Base-by-base conservation (phyloP, 2,113 vertebrate species). In the Istiophorus platypterus region DNA sequence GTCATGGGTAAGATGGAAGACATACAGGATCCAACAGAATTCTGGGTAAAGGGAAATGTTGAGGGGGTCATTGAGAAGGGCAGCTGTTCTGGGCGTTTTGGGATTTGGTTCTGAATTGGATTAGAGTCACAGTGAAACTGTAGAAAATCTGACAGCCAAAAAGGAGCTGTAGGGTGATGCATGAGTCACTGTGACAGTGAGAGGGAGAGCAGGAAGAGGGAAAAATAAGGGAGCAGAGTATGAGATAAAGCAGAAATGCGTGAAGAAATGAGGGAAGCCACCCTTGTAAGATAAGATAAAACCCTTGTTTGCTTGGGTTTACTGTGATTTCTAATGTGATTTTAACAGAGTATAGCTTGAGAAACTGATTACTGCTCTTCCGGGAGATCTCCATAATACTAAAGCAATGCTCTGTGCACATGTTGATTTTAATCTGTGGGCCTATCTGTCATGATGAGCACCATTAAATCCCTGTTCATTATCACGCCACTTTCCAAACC, bases 91-190 rank as follows among this genome's bases (percentile, higher is more conserved):
- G 82, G 80, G 83, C 68, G 24, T 90, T 93, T 91, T 84, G 88
- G 88, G 89, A 89, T 88, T 91, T 90, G 83, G 76, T 82, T 88
- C 51, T 84, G 86, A 91, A 92, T 86, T 88, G 82, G 86, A 87
- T 89, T 89, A 89, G 78, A 91, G 76, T 89, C 86, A 59, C 67
- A 85, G 86, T 59, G 74, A 87, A 91, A 91, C 74, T 81, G 83
- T 82, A 70, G 82, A 85, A 86, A 86, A 88, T 84, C 80, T 88
- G 85, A 89, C 87, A 88, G 84, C 76, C 6, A 59, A 86, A 85
- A 87, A 80, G 88, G 29, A 88, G 88, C 88, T 89, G 89, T 72
- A 78, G 88, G 83, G 80, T 80, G 85, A 90, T 45, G 71, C 86
- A 81, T 88, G 88, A 93, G 90, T 90, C 89, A 91, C 69, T 49